Conservation (phyloP, 1,140 invertebrate genomes). For the Drosophila cardini region DNA sequence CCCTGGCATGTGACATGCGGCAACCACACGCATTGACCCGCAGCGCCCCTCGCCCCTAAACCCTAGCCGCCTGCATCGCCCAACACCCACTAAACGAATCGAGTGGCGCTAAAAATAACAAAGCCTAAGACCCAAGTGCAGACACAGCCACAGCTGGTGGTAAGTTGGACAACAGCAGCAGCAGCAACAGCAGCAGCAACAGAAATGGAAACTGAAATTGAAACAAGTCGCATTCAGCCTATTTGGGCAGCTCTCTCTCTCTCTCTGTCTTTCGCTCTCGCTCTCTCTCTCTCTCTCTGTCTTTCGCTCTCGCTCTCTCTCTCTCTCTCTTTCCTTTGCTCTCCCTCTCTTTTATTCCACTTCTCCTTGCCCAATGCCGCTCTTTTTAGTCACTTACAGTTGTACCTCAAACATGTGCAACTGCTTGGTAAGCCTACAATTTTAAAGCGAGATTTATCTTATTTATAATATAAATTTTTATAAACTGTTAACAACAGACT, state of each 20-base stretch:
- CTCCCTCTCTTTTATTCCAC: too few relatives aligned
- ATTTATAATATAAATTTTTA: too few relatives aligned
- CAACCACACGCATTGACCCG: conserved; percentile 43
- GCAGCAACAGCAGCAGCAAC: conserved; percentile 4
- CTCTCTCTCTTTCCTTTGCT: background rate
- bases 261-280: background rate
- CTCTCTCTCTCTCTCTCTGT: background rate
- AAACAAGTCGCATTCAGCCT: conserved; percentile 26
- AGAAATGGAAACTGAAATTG: conserved; percentile 39
- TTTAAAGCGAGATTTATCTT: too few relatives aligned
- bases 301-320: background rate
- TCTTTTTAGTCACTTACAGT: conserved; percentile 22
- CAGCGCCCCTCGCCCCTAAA: background rate
- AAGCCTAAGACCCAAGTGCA: conserved; percentile 52
- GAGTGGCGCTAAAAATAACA: conserved; percentile 58
- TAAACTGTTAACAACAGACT: too few relatives aligned
- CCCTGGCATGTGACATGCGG: conserved; percentile 53
- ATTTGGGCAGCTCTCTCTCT: background rate
- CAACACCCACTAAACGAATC: conserved; percentile 24
- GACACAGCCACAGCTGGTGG: conserved; percentile 44
- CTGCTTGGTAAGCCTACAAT: background rate
- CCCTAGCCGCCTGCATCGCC: background rate
- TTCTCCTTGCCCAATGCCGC: background rate
- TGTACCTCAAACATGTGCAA: background rate
- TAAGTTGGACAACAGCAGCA: conserved; percentile 24